Base-by-base conservation (phyloP, 2,797 vertebrate genomes). In the Chelmon rostratus region DNA sequence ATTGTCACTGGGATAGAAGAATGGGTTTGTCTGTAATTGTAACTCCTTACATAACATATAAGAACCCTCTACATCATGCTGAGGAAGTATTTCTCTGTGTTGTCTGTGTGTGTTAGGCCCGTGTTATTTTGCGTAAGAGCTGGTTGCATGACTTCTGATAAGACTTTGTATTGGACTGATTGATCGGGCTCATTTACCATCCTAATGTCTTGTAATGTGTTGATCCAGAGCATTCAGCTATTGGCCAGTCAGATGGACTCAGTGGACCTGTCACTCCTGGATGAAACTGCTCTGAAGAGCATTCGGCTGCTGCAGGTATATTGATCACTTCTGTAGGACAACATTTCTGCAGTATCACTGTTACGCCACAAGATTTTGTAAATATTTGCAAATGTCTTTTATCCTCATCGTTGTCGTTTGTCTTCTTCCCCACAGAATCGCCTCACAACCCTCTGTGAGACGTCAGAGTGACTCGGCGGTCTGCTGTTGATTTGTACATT, bases 221-320 rank as follows among this genome's bases (percentile, higher is more conserved):
- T 25, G 25, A 63, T 84, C 5, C 90, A 96, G 96, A 94, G 92
- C 69, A 70, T 96, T 42, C 95, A 96, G 93, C 92, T 96, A 56
- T 76, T 96, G 92, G 94, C 94, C 82, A 95, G 94, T 86, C 91
- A 96, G 91, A 94, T 96, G 91, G 91, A 96, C 79, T 93, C 94
- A 0, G 83, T 95, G 57, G 95, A 96, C 58, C 81, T 96, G 74
- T 91, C 90, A 8, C 85, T 87, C n/a, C 83, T 96, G 82, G 95
- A 95, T 42, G 92, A 95, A 70, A 90, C 72, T 0, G 91, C 94
- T 2, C 59, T 95, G 42, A 90, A 21, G 77, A 94, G 93, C 78
- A 96, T 96, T 42, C 89, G 89, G 3, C 86, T 78, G 73, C 93
- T 96, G 40, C 87, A 95, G 95, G 96, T 96, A 83, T 19, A 25